Conservation (phyloP, 2,888 invertebrate genomes). For the Drosophila differens region DNA sequence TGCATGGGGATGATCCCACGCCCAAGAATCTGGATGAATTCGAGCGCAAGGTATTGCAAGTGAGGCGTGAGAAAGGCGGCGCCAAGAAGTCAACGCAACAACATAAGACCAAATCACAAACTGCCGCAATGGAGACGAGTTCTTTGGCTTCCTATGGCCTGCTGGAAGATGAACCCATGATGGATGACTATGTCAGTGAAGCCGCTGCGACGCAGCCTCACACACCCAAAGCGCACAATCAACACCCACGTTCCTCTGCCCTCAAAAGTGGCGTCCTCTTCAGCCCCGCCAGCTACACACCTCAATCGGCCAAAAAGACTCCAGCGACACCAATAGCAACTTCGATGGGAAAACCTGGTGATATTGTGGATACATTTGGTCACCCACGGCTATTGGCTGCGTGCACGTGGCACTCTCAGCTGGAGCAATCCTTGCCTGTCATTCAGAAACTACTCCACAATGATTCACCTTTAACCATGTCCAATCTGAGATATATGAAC, state of each 20-base stretch:
- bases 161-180: constrained; percentile 63
- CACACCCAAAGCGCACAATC: constrained; percentile 70
- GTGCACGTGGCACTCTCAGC: constrained; percentile 78
- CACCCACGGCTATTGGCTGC: constrained; percentile 86
- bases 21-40: constrained; percentile 87
- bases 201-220: constrained; percentile 36
- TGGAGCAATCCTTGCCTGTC: constrained; percentile 82
- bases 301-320: constrained; percentile 71
- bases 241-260: constrained; percentile 63
- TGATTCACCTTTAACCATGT: constrained; percentile 83
- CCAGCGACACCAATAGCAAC: constrained; percentile 10
- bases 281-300: constrained; percentile 84
- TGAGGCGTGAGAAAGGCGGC: constrained; percentile 85
- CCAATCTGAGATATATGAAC: constrained; percentile 85
- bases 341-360: constrained; percentile 85
- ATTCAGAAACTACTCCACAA: constrained; percentile 86
- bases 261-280: constrained; percentile 80
- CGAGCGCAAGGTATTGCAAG: constrained; percentile 88
- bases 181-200: constrained; percentile 74
- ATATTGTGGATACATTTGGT: constrained; percentile 88
- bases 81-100: constrained; percentile 54
- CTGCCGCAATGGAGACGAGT: constrained; percentile 46
- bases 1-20: constrained; percentile 88
- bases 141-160: constrained; percentile 81
- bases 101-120: constrained; percentile 38